Evolutionary conservation across 2,113 vertebrate species (phyloP).

Genomic region (Lycocorax pyrrhopterus): DNA sequence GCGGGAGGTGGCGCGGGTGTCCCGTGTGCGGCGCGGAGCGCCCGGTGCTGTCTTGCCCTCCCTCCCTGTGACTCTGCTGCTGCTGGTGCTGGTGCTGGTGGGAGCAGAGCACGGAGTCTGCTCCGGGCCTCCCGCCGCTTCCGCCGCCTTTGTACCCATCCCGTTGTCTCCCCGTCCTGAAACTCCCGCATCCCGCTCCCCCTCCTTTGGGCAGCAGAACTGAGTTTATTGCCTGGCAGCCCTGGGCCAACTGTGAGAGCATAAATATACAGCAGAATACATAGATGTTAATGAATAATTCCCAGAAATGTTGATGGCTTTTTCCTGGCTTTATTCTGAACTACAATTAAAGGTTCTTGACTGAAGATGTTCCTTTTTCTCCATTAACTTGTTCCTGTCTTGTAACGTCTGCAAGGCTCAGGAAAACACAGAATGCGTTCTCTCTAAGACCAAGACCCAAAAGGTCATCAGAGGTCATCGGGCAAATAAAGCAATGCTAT

Average conservation of each 20-base stretch:
- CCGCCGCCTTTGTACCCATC: fast-evolving
- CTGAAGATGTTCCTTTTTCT: neutral
- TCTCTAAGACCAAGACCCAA: neutral
- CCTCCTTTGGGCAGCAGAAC: neutral
- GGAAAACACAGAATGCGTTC: neutral
- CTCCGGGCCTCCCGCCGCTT: fast-evolving
- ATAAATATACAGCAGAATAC: neutral
- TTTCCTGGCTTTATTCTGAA: neutral
- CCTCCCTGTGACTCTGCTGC: too few relatives aligned
- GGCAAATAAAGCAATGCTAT: neutral
- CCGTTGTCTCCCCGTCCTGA: fast-evolving
- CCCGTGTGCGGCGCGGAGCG: too few relatives aligned
- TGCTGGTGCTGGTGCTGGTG: too few relatives aligned
- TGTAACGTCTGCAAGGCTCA: neutral
- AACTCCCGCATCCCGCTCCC: neutral
- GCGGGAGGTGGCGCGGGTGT: too few relatives aligned
- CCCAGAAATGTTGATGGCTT: neutral
- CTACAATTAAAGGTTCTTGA: neutral
- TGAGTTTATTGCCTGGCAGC: neutral
- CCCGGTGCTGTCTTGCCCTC: too few relatives aligned
- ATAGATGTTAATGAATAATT: neutral
- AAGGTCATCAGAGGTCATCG: neutral
- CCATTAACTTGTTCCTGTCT: neutral
- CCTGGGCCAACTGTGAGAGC: neutral
- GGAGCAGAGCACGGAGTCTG: neutral